Base-by-base conservation (phyloP, 2,113 vertebrate species). In the Hippocampus comes region DNA sequence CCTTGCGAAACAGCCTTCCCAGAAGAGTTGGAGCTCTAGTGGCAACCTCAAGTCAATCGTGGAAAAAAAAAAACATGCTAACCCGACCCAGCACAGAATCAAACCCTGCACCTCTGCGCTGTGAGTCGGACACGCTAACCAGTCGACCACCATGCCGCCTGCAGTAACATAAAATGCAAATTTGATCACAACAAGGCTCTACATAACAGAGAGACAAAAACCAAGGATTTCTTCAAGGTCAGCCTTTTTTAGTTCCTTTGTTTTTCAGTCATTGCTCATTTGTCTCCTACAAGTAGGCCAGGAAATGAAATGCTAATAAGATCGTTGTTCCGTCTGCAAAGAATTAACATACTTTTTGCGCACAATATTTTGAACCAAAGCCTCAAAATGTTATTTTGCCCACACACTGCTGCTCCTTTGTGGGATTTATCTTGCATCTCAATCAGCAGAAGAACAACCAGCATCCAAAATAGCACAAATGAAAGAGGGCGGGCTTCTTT, bases 281-380 rank as follows among this genome's bases (percentile, higher is more conserved):
- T 84, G 70, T 77, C 63, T 73, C 27, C 42, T 69, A 78, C 67
- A 86, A 87, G 76, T 77, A 82, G 81, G 76, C 77, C 76, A 78
- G 64, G 71, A 71, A 68, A 63, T 68, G 12, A 75, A 82, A 78
- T 74, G 21, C 66, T 79, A 80, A 81, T 46, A 73, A 67, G 74
- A 78, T 71, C 73, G 27, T 75, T 7, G 9, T 75, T 6, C 80
- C 78, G 79, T 73, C n/a, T 68, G 21, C 23, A 25, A 70, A 27
- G 17, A 84, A 81, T 86, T 78, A 76, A 78, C 71, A 82, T 85
- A 38, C 73, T 75, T 79, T 82, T 79, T 75, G 64, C 75, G 72
- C 72, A 67, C 70, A 75, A 78, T 81, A 73, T 83, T 80, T 82
- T 82, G 23, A 82, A 77, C 79, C 69, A 79, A 81, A 75, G 77